These are phyloP conservation scores for Toxotes jaculatrix DNA, from an alignment of 2,113 vertebrate genomes.

Conservation along the genomic window DNA sequence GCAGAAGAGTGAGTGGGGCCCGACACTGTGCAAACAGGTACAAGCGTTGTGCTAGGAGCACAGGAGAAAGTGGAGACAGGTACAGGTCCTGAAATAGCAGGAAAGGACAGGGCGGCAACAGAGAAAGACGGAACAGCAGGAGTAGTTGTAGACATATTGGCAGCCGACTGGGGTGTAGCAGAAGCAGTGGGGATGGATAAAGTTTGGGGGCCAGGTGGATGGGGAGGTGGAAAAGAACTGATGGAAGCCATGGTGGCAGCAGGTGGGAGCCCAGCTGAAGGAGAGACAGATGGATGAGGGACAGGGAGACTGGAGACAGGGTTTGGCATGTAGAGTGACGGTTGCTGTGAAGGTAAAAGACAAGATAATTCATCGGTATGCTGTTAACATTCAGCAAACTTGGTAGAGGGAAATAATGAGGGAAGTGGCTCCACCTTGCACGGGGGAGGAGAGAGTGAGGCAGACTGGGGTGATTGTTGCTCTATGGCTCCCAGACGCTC, in stretches of 20 bases:
- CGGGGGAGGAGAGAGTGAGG: conserved; percentile 83
- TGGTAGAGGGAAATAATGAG: neutral
- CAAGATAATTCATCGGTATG: neutral
- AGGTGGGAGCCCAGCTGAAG: conserved; percentile 36
- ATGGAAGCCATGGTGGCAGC: conserved; percentile 47
- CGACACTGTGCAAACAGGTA: conserved; percentile 16
- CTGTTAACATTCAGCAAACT: neutral
- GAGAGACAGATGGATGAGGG: conserved; percentile 39
- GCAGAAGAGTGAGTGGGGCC: conserved; percentile 27
- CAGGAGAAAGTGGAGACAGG: conserved; percentile 51
- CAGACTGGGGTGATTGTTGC: conserved; percentile 47
- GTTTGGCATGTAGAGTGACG: conserved; percentile 62
- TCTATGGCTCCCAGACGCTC: conserved; percentile 29
- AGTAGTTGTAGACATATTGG: conserved; percentile 17
- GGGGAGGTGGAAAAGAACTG: conserved; percentile 37
- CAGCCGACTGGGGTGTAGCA: conserved; percentile 27
- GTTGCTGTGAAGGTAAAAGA: conserved; percentile 69
- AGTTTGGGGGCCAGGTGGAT: conserved; percentile 21
- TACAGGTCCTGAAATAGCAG: conserved; percentile 25
- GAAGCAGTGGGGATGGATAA: conserved; percentile 13
- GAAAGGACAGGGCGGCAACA: conserved; percentile 35
- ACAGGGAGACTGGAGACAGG: conserved; percentile 25
- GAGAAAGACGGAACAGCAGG: conserved; percentile 48
- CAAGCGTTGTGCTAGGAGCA: conserved; percentile 47
- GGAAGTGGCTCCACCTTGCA: conserved; percentile 76